Base-by-base conservation (phyloP, 2,113 vertebrate genomes). In the Austrofundulus limnaeus region DNA sequence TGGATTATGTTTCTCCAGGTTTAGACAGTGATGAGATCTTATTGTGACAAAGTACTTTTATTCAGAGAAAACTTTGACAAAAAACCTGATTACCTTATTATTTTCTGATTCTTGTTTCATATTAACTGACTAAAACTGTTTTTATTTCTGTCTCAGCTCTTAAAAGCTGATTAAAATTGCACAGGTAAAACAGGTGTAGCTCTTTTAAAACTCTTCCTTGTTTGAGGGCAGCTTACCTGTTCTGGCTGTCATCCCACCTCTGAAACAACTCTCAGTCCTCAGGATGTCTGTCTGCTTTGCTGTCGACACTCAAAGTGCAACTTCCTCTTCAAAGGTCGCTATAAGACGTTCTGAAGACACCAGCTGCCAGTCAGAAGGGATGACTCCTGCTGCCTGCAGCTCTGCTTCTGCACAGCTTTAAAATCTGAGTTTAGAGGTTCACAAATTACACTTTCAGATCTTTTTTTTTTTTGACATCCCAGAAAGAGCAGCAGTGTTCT, bases 181-280 rank as follows among this genome's bases (percentile, higher is more conserved):
- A 24, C 0, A 41, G 39, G 16, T 31, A 19, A 49, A 9, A 64
- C 2, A 17, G 13, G 61, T 54, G 5, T 48, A 52, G 37, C 8
- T 23, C 8, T 61, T 34, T 10, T 34, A 34, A 34, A 74, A 60
- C 38, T n/a, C 59, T 68, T 49, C 16, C 34, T 57, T n/a, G 5
- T 38, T 37, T 48, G 14, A 5, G 24, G 49, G 17, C 51, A 31
- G 66, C 78, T 66, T 67, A 87, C 85, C 74, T 71, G 50, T 57
- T 52, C 25, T 45, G 28, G 5, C 37, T 69, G 49, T 52, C 52
- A 24, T 50, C 42, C 23, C 23, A 47, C 49, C 37, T 46, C 59
- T 16, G 17, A 9, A 69, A 57, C 38, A 63, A 50, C 31, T 4
- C 47, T 39, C 23, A 14, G 17, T 50, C 70, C 45, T 69, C 37